phyloP scores from a whole-genome alignment of 2,113 vertebrate species.

The Corvus hawaiiensis region DNA sequence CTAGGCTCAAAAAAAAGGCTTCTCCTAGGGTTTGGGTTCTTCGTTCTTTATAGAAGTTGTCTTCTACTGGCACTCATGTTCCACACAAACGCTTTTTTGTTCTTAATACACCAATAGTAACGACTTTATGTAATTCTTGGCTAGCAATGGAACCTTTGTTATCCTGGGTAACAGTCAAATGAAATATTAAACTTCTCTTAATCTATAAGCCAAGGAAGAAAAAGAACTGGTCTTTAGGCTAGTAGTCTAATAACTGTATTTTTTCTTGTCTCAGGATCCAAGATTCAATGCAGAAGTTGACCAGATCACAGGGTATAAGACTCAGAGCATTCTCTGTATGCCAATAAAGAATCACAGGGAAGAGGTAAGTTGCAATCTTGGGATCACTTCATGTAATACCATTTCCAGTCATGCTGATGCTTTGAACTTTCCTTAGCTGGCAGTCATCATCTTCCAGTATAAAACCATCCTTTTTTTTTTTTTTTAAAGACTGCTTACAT shows the following conservation, averaged over 20 bases:
- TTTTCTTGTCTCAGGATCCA: conserved; percentile 78
- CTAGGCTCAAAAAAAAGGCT: not conserved
- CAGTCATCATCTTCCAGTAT: not conserved
- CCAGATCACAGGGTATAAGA: conserved; percentile 96
- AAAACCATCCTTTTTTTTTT: not conserved
- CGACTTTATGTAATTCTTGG: not conserved
- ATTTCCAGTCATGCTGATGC: not conserved
- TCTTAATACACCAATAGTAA: not conserved
- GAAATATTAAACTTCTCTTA: not conserved
- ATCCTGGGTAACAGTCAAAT: not conserved
- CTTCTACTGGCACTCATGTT: not conserved
- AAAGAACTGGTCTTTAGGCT: not conserved
- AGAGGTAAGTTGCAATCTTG: conserved; percentile 77
- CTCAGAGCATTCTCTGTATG: conserved; percentile 96
- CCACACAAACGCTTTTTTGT: not conserved
- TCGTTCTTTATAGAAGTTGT: not conserved
- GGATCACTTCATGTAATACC: not conserved
- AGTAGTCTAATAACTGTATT: not conserved
- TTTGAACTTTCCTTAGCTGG: not conserved
- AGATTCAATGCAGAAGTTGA: conserved; percentile 97
- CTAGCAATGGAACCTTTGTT: not conserved
- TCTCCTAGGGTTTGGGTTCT: not conserved
- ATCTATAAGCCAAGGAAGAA: not conserved
- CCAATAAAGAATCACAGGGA: conserved; percentile 97
- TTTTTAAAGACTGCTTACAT: not conserved